Percentiles rank a stretch among this genome's conserved stretches.
Evolutionary conservation across 2,113 vertebrate genomes (phyloP).

Genomic region (Mungos mungo): DNA sequence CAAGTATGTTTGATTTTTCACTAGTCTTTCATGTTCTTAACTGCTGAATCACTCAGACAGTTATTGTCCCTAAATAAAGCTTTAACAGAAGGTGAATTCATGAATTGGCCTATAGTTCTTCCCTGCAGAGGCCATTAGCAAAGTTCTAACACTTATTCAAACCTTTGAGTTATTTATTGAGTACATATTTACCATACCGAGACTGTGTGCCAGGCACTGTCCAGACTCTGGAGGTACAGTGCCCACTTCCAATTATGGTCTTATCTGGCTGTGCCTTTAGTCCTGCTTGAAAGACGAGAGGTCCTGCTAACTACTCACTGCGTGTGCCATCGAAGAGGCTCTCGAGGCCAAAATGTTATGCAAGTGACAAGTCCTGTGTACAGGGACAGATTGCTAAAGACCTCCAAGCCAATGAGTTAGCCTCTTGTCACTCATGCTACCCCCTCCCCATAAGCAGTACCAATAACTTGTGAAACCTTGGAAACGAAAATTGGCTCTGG

Average conservation of each 20-base stretch:
- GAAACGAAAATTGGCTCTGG: not conserved
- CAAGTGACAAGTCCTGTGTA: not conserved
- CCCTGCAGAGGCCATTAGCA: not conserved
- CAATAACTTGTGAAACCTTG: not conserved
- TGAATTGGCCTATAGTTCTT: slow-evolving; percentile 44
- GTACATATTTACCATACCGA: not conserved
- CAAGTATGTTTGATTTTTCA: slow-evolving; percentile 67
- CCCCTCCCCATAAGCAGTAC: not conserved
- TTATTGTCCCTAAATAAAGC: slow-evolving; percentile 50
- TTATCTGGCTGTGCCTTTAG: not conserved
- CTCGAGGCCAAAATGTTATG: not conserved
- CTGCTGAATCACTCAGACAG: slow-evolving; percentile 22
- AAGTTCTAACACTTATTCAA: not conserved
- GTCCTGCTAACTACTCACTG: not conserved
- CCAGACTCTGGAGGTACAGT: not conserved
- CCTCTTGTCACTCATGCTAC: not conserved
- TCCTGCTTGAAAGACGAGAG: slow-evolving; percentile 11
- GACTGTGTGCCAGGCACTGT: not conserved
- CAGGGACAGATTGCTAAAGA: not conserved
- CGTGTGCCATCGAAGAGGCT: not conserved
- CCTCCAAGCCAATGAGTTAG: not conserved
- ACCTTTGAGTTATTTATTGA: slow-evolving; percentile 1
- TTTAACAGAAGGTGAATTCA: slow-evolving; percentile 31
- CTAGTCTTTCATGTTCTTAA: slow-evolving; percentile 44
- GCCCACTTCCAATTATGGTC: not conserved